Percentiles rank a stretch among this genome's conserved stretches.
These are phyloP conservation scores for Harpegnathos saltator DNA, from an alignment of 1,140 invertebrate species.

Conservation along the genomic window DNA sequence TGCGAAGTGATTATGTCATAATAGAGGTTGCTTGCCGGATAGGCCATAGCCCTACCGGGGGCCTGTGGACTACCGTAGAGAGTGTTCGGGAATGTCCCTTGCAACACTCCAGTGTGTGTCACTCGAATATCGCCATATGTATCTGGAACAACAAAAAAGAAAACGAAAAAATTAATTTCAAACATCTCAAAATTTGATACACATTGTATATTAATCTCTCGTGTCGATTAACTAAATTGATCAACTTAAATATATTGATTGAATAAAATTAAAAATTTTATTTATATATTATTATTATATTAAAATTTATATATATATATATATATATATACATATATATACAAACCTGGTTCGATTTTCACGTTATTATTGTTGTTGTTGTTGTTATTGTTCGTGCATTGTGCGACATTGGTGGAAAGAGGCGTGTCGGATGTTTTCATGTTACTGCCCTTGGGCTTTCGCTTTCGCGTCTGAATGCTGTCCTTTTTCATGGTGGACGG, in stretches of 20 bases:
- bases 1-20: slow-evolving; percentile 77
- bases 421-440: slow-evolving; percentile 82
- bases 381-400: slow-evolving; percentile 74
- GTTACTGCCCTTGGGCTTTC: slow-evolving; percentile 93
- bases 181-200: no score
- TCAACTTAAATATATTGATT: no score
- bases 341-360: slow-evolving; percentile 78
- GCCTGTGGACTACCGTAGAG: slow-evolving; percentile 71
- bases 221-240: no score
- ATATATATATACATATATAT: background rate
- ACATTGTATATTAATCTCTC: no score
- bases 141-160: slow-evolving; percentile 75
- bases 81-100: slow-evolving; percentile 65
- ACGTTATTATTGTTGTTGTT: slow-evolving; percentile 77
- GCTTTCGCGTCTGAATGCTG: slow-evolving; percentile 96
- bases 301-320: no score
- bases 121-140: slow-evolving; percentile 80
- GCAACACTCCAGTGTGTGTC: slow-evolving; percentile 69
- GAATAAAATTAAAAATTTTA: no score
- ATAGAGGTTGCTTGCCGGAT: slow-evolving; percentile 69
- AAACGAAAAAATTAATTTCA: background rate
- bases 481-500: slow-evolving; percentile 98
- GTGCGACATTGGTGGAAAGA: slow-evolving; percentile 40
- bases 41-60: slow-evolving; percentile 69
- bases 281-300: no score